Conservation (phyloP, 2,888 invertebrate genomes). For the Prenolepis imparis region DNA sequence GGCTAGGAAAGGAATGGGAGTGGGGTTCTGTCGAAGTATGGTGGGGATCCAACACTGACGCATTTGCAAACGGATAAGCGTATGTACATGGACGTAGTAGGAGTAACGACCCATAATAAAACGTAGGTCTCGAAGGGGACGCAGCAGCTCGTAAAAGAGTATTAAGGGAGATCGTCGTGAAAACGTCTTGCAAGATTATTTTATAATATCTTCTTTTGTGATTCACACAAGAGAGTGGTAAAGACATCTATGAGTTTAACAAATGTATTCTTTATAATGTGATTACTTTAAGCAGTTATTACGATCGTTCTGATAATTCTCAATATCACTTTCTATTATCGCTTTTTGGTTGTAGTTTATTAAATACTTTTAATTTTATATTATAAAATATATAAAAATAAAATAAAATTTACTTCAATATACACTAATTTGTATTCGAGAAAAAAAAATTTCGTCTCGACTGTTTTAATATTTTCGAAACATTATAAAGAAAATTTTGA, state of each 20-base stretch:
- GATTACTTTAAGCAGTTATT: neutral
- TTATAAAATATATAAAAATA: neutral
- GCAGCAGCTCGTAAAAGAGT: slow-evolving; percentile 66
- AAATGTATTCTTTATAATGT: neutral
- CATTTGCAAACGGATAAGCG: slow-evolving; percentile 68
- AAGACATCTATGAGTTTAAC: neutral
- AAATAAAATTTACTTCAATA: neutral
- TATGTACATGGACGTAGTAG: slow-evolving; percentile 69
- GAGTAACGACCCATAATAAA: slow-evolving; percentile 82
- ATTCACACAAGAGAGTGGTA: neutral
- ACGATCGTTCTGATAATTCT: neutral
- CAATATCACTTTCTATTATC: neutral
- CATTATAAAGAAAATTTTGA: neutral
- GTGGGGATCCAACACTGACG: slow-evolving; percentile 71
- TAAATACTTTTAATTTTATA: neutral
- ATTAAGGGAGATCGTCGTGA: slow-evolving; percentile 66
- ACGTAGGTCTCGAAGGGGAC: slow-evolving; percentile 73
- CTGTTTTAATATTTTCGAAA: neutral
- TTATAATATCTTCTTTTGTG: slow-evolving; percentile 39
- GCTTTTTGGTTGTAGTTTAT: neutral
- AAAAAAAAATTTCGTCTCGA: neutral
- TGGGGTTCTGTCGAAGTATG: slow-evolving; percentile 70
- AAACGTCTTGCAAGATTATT: slow-evolving; percentile 58
- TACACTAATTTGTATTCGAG: neutral
- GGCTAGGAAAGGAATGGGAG: slow-evolving; percentile 78